Evolutionary conservation across 2,113 vertebrate species (phyloP), one percentile per base, ranked within the genome.

Genomic region (Anarrhichthys ocellatus): DNA sequence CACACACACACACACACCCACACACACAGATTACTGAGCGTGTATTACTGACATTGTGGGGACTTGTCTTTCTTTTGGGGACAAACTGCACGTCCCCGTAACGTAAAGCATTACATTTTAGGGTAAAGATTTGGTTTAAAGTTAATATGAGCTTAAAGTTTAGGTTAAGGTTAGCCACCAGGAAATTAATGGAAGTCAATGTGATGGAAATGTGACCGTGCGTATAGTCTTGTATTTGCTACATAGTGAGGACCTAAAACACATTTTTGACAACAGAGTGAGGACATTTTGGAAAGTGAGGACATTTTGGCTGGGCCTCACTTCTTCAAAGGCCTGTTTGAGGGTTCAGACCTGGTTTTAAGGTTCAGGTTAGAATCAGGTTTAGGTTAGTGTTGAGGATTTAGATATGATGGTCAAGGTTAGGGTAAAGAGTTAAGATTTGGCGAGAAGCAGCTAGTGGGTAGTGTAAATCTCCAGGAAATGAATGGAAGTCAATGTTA

Each of bases 1-100:
- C 48, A 75, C 64, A 34, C 15, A 46, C 50, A 54, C 72, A 29
- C 61, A 67, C 72, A 29, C 61, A 67, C 48, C 72, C 64, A 34
- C 15, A 46, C 50, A 54, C 72, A 29, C 61, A 85, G 36, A 67
- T 67, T 50, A 71, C 50, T 44, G 17, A 6, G 42, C 61, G 9
- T 24, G 54, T 58, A 13, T 58, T 58, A 58, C 54, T 58, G 48
- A 52, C 20, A 52, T 24, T 27, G 54, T 58, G n/a, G 54, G 54
- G 54, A 58, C 52, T 5, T 50, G 46, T 50, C 46, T n/a, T 11
- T 56, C 52, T 56, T 24, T n/a, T 48, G 46, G 5, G 17, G 50
- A 54, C 50, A 54, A 9, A 1, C 0, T n/a, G 20, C 9, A 54
- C 20, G 22, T 54, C 50, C 50, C 5, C 9, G 9, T n/a, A 54